phyloP scores from a whole-genome alignment of 2,113 vertebrate genomes.

The Ginglymostoma cirratum region DNA sequence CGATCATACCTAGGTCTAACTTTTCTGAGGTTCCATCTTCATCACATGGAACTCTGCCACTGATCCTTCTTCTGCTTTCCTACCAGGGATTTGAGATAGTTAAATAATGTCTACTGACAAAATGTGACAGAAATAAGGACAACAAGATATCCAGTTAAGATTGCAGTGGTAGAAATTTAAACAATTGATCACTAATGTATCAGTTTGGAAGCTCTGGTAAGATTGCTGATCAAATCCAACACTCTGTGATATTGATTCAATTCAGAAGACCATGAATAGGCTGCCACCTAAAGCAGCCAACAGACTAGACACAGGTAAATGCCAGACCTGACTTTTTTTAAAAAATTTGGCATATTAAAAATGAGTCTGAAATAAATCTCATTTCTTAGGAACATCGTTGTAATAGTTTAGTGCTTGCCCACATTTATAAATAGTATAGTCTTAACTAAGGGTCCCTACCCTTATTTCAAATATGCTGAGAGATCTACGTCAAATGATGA shows the following conservation, averaged over 20 bases:
- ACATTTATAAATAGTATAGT: not conserved
- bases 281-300: not conserved
- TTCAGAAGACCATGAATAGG: not conserved
- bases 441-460: not conserved
- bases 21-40: no score
- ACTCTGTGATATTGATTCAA: not conserved
- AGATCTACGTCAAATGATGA: not conserved
- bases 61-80: no score
- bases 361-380: slow-evolving; percentile 1
- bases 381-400: not conserved
- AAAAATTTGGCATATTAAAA: not conserved
- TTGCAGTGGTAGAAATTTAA: not conserved
- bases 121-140: not conserved
- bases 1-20: no score
- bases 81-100: not conserved
- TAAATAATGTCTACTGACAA: not conserved
- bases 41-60: no score
- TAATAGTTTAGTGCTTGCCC: not conserved
- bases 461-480: not conserved
- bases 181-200: not conserved
- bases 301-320: not conserved
- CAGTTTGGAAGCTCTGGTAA: not conserved
- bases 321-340: not conserved
- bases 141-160: not conserved
- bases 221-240: not conserved